These are phyloP conservation scores for Drosophila punjabiensis DNA, from an alignment of 1,140 invertebrate species.

Conservation along the genomic window DNA sequence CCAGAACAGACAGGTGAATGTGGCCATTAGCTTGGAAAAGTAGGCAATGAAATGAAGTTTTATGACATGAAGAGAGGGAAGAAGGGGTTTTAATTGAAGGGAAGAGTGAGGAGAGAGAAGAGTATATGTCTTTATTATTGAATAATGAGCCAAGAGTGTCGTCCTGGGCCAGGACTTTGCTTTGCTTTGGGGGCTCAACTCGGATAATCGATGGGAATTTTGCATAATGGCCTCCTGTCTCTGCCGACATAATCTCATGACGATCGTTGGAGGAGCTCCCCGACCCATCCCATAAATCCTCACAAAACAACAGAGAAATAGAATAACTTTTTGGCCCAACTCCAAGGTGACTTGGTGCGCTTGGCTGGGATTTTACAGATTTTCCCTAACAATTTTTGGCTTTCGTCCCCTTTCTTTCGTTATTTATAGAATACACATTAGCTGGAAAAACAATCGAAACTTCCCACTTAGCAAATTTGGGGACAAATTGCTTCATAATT, in stretches of 20 bases:
- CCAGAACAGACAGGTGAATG: conserved; percentile 6
- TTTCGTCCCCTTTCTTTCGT: conserved; percentile 31
- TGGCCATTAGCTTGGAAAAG: conserved; percentile 37
- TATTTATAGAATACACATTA: conserved; percentile 81
- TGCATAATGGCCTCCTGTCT: conserved; percentile 42
- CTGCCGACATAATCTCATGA: conserved; percentile 40
- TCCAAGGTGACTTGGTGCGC: conserved; percentile 38
- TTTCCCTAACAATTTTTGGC: conserved; percentile 5
- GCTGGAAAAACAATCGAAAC: conserved; percentile 64
- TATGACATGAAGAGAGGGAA: background rate
- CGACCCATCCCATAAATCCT: background rate
- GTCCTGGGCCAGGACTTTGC: conserved; percentile 1
- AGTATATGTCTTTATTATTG: conserved; percentile 47
- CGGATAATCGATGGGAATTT: conserved; percentile 53
- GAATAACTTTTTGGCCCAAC: conserved; percentile 31
- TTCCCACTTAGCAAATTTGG: conserved; percentile 52
- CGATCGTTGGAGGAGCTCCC: conserved; percentile 18
- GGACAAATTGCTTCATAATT: conserved; percentile 82
- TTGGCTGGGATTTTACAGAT: conserved; percentile 22
- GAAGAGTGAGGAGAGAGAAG: background rate
- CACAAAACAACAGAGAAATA: background rate
- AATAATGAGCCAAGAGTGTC: conserved; percentile 65
- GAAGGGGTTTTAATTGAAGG: background rate
- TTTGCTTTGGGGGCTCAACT: background rate
- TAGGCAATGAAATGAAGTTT: conserved; percentile 69